phyloP scores from a whole-genome alignment of 2,888 invertebrate genomes.

The Chrysolina oricalcia region DNA sequence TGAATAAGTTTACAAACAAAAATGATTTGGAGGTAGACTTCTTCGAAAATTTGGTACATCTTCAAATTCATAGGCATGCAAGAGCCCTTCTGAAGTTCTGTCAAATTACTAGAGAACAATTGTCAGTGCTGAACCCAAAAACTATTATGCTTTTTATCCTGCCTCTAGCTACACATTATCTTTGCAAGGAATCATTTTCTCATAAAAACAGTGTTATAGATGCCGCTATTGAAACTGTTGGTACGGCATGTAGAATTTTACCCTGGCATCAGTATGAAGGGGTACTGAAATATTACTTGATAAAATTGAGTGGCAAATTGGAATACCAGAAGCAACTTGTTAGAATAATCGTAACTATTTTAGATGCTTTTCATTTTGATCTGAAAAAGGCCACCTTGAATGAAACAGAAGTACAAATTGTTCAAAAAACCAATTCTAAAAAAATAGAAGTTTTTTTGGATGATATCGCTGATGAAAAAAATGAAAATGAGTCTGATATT shows the following conservation, averaged over 20 bases:
- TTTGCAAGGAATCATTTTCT: conserved; percentile 84
- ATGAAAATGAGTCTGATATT: conserved; percentile 56
- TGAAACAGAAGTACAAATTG: conserved; percentile 38
- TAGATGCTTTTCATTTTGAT: conserved; percentile 95
- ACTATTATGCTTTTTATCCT: conserved; percentile 89
- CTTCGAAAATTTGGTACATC: conserved; percentile 93
- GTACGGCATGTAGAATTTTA: conserved; percentile 82
- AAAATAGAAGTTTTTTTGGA: neutral
- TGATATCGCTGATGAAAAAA: conserved; percentile 45
- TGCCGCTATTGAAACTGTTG: conserved; percentile 87
- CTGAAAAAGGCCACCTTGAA: conserved; percentile 75
- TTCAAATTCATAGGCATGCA: conserved; percentile 89
- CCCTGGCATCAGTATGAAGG: conserved; percentile 94
- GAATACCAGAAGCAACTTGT: conserved; percentile 90
- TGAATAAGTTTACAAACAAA: conserved; percentile 80
- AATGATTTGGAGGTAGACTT: conserved; percentile 91
- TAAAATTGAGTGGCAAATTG: conserved; percentile 80
- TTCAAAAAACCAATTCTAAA: neutral
- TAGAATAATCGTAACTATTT: conserved; percentile 82
- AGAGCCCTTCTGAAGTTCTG: conserved; percentile 87
- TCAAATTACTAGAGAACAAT: conserved; percentile 77
- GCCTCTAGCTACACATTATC: conserved; percentile 86
- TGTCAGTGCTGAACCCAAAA: conserved; percentile 77
- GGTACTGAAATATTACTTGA: conserved; percentile 86
- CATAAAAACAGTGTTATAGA: conserved; percentile 88